Conservation (phyloP, 1,140 invertebrate species). For the Musca vetustissima region DNA sequence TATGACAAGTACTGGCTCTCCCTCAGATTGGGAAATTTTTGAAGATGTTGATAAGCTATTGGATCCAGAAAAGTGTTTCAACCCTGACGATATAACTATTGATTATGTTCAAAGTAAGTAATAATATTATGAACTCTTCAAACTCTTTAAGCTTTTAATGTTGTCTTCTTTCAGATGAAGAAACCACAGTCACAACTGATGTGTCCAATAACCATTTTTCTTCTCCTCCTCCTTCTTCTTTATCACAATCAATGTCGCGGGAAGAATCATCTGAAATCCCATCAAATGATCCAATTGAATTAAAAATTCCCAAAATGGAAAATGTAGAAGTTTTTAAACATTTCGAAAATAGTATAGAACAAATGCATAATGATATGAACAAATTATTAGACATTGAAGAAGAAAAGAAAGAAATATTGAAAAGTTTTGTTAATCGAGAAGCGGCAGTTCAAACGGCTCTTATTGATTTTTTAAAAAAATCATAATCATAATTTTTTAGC, state of each 20-base stretch:
- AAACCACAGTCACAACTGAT: no score
- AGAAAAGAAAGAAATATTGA: slow-evolving; percentile 20
- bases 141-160: no score
- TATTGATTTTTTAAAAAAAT: slow-evolving; percentile 11
- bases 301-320: no score
- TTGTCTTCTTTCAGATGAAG: no score
- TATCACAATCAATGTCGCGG: no score
- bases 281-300: no score
- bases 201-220: no score
- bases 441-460: slow-evolving; percentile 7
- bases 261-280: no score
- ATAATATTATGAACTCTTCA: not conserved
- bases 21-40: slow-evolving; percentile 5
- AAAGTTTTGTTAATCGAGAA: slow-evolving; percentile 4
- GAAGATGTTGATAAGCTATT: not conserved
- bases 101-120: not conserved
- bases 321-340: slow-evolving; percentile 1
- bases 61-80: not conserved
- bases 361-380: not conserved
- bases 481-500: not conserved
- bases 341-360: not conserved
- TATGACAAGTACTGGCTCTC: not conserved
- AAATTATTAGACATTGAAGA: slow-evolving; percentile 12
- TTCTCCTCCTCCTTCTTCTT: no score
- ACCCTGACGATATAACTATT: not conserved